phyloP scores from a whole-genome alignment of 2,113 vertebrate species.

The Planiliza haematocheilus region DNA sequence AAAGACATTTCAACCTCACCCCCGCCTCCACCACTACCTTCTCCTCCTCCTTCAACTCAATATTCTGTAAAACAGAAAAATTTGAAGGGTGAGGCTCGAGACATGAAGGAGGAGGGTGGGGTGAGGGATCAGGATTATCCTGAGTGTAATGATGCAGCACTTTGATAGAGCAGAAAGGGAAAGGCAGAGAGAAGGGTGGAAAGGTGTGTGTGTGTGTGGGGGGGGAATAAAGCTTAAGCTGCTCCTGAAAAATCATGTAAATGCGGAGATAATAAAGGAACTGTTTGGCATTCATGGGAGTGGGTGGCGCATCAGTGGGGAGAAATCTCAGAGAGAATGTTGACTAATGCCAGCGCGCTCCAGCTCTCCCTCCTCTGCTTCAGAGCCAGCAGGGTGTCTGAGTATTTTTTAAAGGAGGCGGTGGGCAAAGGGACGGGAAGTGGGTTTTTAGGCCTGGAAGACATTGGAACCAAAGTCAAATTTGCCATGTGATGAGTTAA shows the following conservation, averaged over 20 bases:
- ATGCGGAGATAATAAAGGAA: slow-evolving; percentile 81
- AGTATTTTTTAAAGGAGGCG: slow-evolving; percentile 38
- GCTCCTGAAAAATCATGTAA: slow-evolving; percentile 78
- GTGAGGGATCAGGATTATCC: slow-evolving; percentile 75
- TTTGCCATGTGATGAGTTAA: slow-evolving; percentile 15
- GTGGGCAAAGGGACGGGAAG: not conserved
- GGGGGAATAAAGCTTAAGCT: slow-evolving; percentile 71
- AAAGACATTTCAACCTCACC: slow-evolving; percentile 43
- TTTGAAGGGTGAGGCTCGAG: slow-evolving; percentile 58
- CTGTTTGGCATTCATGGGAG: slow-evolving; percentile 82
- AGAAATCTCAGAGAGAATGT: slow-evolving; percentile 68
- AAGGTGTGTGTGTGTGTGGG: too few relatives aligned
- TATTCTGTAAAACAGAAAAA: slow-evolving; percentile 54
- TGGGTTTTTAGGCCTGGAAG: slow-evolving; percentile 17
- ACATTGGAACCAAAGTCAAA: slow-evolving; percentile 41
- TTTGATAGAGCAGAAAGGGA: slow-evolving; percentile 73
- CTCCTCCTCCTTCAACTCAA: slow-evolving; percentile 9
- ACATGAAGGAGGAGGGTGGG: slow-evolving; percentile 37
- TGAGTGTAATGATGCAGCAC: slow-evolving; percentile 81
- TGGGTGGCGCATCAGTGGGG: slow-evolving; percentile 75
- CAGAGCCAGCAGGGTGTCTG: slow-evolving; percentile 56
- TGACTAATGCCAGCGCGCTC: slow-evolving; percentile 55
- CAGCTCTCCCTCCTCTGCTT: slow-evolving; percentile 36
- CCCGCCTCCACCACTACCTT: not conserved
- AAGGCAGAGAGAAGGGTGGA: not conserved